Percentiles rank a stretch among this genome's conserved stretches.
Conservation (phyloP, 2,797 vertebrate species). For the Acipenser transmontanus region DNA sequence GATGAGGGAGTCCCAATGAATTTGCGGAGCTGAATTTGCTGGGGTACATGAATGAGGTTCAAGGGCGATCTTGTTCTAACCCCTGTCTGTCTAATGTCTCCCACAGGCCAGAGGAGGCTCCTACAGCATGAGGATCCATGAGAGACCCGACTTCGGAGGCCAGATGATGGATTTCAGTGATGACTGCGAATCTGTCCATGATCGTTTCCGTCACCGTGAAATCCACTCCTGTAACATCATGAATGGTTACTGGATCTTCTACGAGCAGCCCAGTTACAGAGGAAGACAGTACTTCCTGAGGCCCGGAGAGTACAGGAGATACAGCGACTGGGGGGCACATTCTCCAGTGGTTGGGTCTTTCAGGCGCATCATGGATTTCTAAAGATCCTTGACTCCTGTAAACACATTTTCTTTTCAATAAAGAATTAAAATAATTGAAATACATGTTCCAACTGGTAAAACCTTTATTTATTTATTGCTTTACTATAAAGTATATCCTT, state of each 20-base stretch:
- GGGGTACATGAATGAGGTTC: neutral
- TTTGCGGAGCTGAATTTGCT: no score
- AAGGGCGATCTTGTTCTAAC: neutral
- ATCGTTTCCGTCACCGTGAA: constrained; percentile 23
- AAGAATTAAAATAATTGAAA: no score
- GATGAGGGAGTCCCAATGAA: no score
- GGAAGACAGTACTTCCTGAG: constrained; percentile 41
- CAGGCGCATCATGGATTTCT: constrained; percentile 40
- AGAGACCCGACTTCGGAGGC: constrained; percentile 34
- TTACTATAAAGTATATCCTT: no score
- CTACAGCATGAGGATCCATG: constrained; percentile 29
- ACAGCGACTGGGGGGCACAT: constrained; percentile 45
- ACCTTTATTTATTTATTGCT: no score
- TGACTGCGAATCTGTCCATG: constrained; percentile 27
- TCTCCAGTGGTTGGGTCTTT: constrained; percentile 47
- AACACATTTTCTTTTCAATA: no score
- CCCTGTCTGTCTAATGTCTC: neutral
- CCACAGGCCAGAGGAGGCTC: constrained; percentile 8
- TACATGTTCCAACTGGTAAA: no score
- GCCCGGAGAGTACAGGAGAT: constrained; percentile 44
- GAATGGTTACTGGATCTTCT: constrained; percentile 34
- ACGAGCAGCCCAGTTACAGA: constrained; percentile 30
- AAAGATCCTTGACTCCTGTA: constrained; percentile 4
- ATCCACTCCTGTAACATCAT: constrained; percentile 28
- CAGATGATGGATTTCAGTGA: constrained; percentile 29